These are phyloP conservation scores for Clarias gariepinus DNA, from an alignment of 2,113 vertebrate species.

Conservation along the genomic window DNA sequence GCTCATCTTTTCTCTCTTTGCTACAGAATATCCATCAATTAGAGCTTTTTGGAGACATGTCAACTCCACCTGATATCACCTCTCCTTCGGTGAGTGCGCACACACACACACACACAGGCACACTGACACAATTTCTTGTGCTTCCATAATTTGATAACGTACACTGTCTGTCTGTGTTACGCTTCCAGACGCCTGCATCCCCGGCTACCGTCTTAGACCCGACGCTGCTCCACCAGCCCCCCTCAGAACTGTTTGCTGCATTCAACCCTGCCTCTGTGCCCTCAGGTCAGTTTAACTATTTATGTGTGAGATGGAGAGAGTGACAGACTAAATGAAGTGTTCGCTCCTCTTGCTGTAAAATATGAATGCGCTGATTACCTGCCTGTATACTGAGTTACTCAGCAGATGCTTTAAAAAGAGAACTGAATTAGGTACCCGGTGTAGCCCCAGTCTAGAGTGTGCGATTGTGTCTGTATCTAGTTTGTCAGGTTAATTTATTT, in stretches of 20 bases:
- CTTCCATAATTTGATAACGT: neutral
- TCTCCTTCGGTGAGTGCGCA: constrained; percentile 90
- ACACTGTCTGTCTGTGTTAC: constrained; percentile 5
- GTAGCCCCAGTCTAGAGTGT: neutral
- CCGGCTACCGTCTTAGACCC: constrained; percentile 95
- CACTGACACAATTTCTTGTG: neutral
- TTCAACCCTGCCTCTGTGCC: constrained; percentile 94
- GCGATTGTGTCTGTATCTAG: constrained; percentile 3
- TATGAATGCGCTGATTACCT: constrained; percentile 49
- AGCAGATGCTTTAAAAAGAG: constrained; percentile 32
- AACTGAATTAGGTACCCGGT: constrained; percentile 2
- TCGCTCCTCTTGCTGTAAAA: constrained; percentile 36
- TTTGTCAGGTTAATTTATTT: neutral
- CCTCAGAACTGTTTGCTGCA: constrained; percentile 89
- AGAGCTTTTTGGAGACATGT: constrained; percentile 99
- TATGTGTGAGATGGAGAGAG: neutral
- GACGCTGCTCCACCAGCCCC: constrained; percentile 86
- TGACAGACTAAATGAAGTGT: constrained; percentile 36
- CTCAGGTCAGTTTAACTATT: constrained; percentile 82
- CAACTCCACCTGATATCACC: constrained; percentile 96
- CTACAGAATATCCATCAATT: constrained; percentile 96
- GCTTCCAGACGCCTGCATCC: constrained; percentile 89
- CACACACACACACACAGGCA: neutral
- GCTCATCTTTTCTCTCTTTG: constrained; percentile 50
- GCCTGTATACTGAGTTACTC: constrained; percentile 28